phyloP scores from a whole-genome alignment of 2,888 invertebrate genomes.

The Cataglyphis albicans region DNA sequence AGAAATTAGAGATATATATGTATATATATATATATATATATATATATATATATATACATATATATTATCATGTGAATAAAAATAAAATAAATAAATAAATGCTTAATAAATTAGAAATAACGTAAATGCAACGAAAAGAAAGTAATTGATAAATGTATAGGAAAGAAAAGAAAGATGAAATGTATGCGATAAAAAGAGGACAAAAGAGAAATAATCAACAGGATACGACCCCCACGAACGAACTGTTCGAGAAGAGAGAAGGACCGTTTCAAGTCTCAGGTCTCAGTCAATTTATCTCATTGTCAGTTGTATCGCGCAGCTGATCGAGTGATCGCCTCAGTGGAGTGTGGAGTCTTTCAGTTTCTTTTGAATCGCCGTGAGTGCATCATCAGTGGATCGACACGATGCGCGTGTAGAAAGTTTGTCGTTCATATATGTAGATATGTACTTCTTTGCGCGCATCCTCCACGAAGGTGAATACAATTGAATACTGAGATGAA shows the following conservation, averaged over 20 bases:
- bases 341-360: conserved; percentile 77
- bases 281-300: too few species aligned
- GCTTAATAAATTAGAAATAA: not conserved
- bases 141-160: not conserved
- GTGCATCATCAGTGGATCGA: conserved; percentile 76
- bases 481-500: conserved; percentile 37
- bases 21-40: too few species aligned
- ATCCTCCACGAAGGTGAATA: conserved; percentile 55
- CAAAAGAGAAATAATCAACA: not conserved
- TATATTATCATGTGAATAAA: too few species aligned
- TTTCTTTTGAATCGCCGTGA: conserved; percentile 83
- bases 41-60: too few species aligned
- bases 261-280: not conserved
- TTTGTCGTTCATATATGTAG: conserved; percentile 58
- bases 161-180: not conserved
- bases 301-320: conserved; percentile 1
- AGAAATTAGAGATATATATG: too few species aligned
- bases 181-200: not conserved
- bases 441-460: conserved; percentile 19
- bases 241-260: not conserved
- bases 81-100: too few species aligned
- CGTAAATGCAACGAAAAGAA: too few species aligned
- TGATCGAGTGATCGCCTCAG: conserved; percentile 1
- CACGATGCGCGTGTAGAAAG: conserved; percentile 74
- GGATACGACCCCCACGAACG: not conserved